phyloP scores from a whole-genome alignment of 2,888 invertebrate species.

The Platerodrilus igneus region DNA sequence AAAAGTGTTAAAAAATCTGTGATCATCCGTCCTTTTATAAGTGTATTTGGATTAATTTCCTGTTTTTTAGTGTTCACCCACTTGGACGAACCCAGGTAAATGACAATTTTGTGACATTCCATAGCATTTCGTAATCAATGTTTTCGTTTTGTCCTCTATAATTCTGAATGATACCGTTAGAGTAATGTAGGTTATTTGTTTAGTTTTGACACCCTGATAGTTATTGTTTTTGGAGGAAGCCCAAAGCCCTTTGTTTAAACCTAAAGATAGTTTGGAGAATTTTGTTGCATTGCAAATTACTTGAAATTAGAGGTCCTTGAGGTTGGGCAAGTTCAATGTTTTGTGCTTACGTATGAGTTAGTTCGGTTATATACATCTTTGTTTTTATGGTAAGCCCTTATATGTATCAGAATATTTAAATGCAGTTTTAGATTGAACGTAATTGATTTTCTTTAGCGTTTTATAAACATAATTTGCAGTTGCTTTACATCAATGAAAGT shows the following conservation, averaged over 20 bases:
- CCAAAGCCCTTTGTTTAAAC: slow-evolving; percentile 1
- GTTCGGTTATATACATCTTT: too few relatives aligned
- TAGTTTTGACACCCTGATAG: too few relatives aligned
- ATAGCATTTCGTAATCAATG: slow-evolving; percentile 36
- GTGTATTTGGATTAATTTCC: slow-evolving; percentile 44
- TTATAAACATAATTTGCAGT: too few relatives aligned
- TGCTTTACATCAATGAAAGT: too few relatives aligned
- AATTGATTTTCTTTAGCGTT: too few relatives aligned
- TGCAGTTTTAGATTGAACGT: too few relatives aligned
- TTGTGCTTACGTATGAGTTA: slow-evolving; percentile 36
- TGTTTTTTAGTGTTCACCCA: slow-evolving; percentile 54
- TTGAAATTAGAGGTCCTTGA: slow-evolving; percentile 12
- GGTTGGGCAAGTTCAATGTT: slow-evolving; percentile 35
- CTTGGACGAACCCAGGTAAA: slow-evolving; percentile 79
- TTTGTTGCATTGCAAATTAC: not conserved
- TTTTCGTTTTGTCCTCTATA: slow-evolving; percentile 37
- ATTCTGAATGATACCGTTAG: slow-evolving; percentile 35
- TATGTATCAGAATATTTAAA: too few relatives aligned
- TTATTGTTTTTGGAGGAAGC: slow-evolving; percentile 4
- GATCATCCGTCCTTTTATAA: slow-evolving; percentile 47
- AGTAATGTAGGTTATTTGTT: too few relatives aligned
- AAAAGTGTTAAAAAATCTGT: slow-evolving; percentile 44
- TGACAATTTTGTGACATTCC: slow-evolving; percentile 39
- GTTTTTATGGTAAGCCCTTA: too few relatives aligned
- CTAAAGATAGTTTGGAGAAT: not conserved